Evolutionary conservation across 2,888 invertebrate genomes (phyloP).

Genomic region (Cerceris ruficornis): DNA sequence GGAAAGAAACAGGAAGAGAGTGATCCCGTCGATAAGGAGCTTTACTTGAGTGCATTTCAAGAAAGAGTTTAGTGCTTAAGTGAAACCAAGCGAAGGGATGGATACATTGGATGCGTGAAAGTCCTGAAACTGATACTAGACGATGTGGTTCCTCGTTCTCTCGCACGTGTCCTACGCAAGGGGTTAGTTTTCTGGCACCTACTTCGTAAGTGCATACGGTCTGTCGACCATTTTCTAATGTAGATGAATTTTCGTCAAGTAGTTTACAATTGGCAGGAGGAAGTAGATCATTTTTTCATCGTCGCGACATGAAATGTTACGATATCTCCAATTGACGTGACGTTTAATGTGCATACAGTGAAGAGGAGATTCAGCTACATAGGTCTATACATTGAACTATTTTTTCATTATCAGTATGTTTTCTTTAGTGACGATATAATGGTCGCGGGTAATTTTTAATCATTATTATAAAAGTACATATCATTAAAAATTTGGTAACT

Average conservation of each 20-base stretch:
- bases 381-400: not conserved
- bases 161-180: constrained; percentile 4
- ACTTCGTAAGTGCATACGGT: constrained; percentile 42
- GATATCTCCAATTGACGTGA: not conserved
- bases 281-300: constrained; percentile 53
- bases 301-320: constrained; percentile 16
- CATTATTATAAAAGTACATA: too few relatives aligned
- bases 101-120: not conserved
- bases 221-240: constrained; percentile 49
- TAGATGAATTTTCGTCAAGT: constrained; percentile 19
- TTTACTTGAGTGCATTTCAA: constrained; percentile 15
- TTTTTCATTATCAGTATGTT: too few relatives aligned
- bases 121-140: constrained; percentile 5
- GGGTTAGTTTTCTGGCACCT: not conserved
- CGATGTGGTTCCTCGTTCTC: not conserved
- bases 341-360: not conserved
- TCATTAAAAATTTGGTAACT: too few relatives aligned
- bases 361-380: constrained; percentile 14
- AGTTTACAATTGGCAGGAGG: constrained; percentile 44
- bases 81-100: not conserved
- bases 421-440: too few relatives aligned
- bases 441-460: too few relatives aligned
- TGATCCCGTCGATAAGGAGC: constrained; percentile 27
- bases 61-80: constrained; percentile 30
- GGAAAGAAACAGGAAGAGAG: not conserved